Evolutionary conservation across 2,888 invertebrate species (phyloP), one percentile per base, ranked within the genome.

Genomic region (Tolmerus cingulatus): DNA sequence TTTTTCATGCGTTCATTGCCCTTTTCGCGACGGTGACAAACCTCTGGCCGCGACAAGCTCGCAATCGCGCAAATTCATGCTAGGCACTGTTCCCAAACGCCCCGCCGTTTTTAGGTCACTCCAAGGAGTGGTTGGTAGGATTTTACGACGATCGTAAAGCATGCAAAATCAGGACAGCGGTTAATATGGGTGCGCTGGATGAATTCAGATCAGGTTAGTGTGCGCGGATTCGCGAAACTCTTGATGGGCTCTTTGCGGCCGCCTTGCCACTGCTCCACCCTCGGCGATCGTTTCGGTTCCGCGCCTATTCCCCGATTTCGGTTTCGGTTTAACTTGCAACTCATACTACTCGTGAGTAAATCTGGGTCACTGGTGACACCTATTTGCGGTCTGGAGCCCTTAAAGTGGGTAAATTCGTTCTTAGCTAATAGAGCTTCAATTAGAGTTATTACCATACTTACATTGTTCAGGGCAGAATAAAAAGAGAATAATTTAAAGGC

Each of bases 41-140:
- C 1, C 66, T 66, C 66, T 27, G 9, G 23, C 8, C 8, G 23
- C 0, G 66, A 14, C 23, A 27, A 66, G 27, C 12, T 23, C 27
- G 19, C 66, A 12, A 66, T 66, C 23, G 66, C 14, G 66, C 66
- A 23, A 66, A 66, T 66, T 66, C 66, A 66, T 66, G 66, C 66
- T 8, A 66, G 66, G 14, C 2, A 9, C 23, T 66, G 23, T 66
- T 66, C 27, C 66, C 66, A 27, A 12, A 19, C 27, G 27, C 9
- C 9, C 2, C 66, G 27, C 27, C 23, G 19, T 55, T 55, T 82
- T 82, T 82, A 37, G 82, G 82, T 82, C 82, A 82, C 51, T 12
- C 14, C 55, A 82, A 82, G 82, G 82, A 82, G 82, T 82, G 82
- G 82, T 82, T 43, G 46, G 23, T 57, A 66, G 82, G 66, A 82